Evolutionary conservation across 2,797 vertebrate genomes (phyloP).

Genomic region (Helarctos malayanus): DNA sequence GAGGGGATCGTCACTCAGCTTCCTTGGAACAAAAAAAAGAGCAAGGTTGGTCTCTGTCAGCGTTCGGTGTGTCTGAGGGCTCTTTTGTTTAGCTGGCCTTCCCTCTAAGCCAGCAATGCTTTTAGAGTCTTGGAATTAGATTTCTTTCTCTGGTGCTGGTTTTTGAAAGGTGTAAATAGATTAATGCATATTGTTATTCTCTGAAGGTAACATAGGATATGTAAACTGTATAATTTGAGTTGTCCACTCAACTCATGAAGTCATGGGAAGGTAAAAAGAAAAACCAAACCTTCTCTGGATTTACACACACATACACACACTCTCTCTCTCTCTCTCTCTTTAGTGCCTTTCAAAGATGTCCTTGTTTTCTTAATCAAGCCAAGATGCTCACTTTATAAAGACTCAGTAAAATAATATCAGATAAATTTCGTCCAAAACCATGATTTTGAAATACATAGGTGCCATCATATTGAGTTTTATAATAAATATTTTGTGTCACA

Average conservation of each 20-base stretch:
- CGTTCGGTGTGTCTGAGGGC: slow-evolving; percentile 10
- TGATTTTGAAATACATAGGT: neutral
- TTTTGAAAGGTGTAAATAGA: slow-evolving; percentile 65
- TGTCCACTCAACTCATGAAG: slow-evolving; percentile 9
- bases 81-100: slow-evolving; percentile 70
- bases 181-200: slow-evolving; percentile 65
- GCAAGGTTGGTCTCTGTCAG: neutral
- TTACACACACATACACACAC: neutral
- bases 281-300: slow-evolving; percentile 4
- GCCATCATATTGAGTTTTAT: neutral
- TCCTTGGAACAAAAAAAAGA: slow-evolving; percentile 79
- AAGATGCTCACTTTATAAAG: slow-evolving; percentile 16
- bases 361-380: slow-evolving; percentile 40
- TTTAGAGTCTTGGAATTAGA: slow-evolving; percentile 66
- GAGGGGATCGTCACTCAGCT: slow-evolving; percentile 81
- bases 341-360: slow-evolving; percentile 34
- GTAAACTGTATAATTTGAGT: neutral
- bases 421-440: neutral
- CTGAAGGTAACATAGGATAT: neutral
- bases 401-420: neutral
- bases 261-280: slow-evolving; percentile 50
- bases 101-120: slow-evolving; percentile 43
- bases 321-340: neutral
- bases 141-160: slow-evolving; percentile 65
- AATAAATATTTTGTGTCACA: neutral